A percentile compares a stretch with the other conserved stretches of the same genome.
These are phyloP conservation scores for Lordiphosa collinella DNA, from an alignment of 1,140 invertebrate species.

Conservation along the genomic window DNA sequence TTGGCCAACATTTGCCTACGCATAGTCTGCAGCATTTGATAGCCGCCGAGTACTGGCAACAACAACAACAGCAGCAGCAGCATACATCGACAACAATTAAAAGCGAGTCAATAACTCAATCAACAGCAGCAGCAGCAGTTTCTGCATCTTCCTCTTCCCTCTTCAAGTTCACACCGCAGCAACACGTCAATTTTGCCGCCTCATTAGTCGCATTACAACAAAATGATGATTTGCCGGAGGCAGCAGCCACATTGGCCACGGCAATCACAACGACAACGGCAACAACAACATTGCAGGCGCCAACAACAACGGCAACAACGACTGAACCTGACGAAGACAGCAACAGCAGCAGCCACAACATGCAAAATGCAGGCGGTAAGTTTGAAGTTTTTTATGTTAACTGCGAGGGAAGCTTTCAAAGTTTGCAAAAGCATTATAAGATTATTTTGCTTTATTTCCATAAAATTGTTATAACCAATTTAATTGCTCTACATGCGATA, in stretches of 20 bases:
- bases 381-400: conserved; percentile 55
- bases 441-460: too few relatives aligned
- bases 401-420: conserved; percentile 13
- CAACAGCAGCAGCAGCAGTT: conserved; percentile 24
- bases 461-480: too few relatives aligned
- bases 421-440: background rate
- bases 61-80: conserved; percentile 42
- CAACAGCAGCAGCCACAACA: conserved; percentile 52
- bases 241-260: conserved; percentile 35
- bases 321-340: conserved; percentile 17
- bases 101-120: conserved; percentile 76
- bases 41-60: conserved; percentile 65
- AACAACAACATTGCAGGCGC: conserved; percentile 13
- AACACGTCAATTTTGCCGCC: conserved; percentile 75
- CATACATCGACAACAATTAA: conserved; percentile 50
- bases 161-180: conserved; percentile 64
- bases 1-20: conserved; percentile 71
- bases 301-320: conserved; percentile 28
- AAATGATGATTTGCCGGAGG: conserved; percentile 59
- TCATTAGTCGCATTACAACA: conserved; percentile 75
- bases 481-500: conserved; percentile 11
- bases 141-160: conserved; percentile 40
- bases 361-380: conserved; percentile 68
- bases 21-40: conserved; percentile 67
- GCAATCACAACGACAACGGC: conserved; percentile 13